These are phyloP conservation scores for Wasmannia auropunctata DNA, from an alignment of 1,140 invertebrate species.

Conservation along the genomic window DNA sequence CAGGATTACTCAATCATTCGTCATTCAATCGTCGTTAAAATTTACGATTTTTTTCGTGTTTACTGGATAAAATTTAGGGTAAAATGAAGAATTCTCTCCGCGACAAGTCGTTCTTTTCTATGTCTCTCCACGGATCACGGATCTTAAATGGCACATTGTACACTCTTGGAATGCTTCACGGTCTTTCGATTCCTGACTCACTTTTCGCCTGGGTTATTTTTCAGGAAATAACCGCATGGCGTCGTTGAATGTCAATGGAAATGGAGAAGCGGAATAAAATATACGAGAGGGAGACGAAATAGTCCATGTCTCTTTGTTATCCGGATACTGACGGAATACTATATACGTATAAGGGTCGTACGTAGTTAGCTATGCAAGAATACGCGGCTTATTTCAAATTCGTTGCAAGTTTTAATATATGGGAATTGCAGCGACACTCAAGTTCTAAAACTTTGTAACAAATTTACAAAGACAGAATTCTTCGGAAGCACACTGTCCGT, in stretches of 20 bases:
- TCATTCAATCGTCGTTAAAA: neutral
- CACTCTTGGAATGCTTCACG: slow-evolving; percentile 30
- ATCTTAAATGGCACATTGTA: slow-evolving; percentile 61
- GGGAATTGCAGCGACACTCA: neutral
- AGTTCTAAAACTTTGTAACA: neutral
- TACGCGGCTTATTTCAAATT: neutral
- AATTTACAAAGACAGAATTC: neutral
- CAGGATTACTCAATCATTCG: neutral
- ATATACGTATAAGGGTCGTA: neutral
- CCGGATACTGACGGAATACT: neutral
- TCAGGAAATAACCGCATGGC: slow-evolving; percentile 25
- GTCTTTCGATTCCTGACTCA: slow-evolving; percentile 42
- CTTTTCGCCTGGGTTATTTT: slow-evolving; percentile 61
- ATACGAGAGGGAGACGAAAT: neutral
- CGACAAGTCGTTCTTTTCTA: slow-evolving; percentile 48
- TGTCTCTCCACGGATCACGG: slow-evolving; percentile 60
- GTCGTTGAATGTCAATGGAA: slow-evolving; percentile 59
- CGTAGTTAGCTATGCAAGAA: neutral
- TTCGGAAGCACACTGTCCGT: neutral
- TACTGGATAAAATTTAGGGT: neutral
- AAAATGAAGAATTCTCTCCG: slow-evolving; percentile 12
- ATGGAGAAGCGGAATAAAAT: slow-evolving; percentile 53
- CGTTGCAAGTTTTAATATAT: neutral
- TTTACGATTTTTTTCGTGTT: neutral
- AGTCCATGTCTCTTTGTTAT: neutral